These are phyloP conservation scores for Tachystola acroxantha DNA, from an alignment of 2,888 invertebrate species.

Conservation along the genomic window DNA sequence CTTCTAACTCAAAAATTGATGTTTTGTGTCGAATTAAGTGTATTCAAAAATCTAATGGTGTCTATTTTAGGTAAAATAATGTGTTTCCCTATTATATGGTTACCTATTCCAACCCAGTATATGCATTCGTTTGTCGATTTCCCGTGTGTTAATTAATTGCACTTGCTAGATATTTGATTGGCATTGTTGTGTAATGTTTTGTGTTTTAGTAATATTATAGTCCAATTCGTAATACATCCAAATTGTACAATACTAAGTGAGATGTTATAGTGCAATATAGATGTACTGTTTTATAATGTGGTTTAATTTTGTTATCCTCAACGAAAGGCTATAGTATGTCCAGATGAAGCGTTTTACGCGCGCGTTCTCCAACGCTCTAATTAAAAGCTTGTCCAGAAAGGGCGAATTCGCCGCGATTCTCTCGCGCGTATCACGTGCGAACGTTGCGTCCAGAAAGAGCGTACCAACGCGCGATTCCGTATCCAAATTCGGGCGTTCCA, in stretches of 20 bases:
- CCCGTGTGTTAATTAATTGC: conserved; percentile 29
- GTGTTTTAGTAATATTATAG: conserved; percentile 30
- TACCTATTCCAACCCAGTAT: background rate
- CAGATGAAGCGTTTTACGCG: too few species aligned
- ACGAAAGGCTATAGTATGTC: too few species aligned
- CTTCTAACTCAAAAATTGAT: conserved; percentile 11
- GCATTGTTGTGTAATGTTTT: conserved; percentile 39
- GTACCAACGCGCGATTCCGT: background rate
- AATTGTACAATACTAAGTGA: conserved; percentile 71
- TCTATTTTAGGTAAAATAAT: conserved; percentile 8
- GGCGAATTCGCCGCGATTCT: background rate
- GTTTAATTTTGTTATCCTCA: conserved; percentile 31
- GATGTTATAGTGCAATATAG: conserved; percentile 78
- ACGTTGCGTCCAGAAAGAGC: background rate
- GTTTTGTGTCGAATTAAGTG: background rate
- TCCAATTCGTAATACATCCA: conserved; percentile 43
- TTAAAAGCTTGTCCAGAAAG: too few species aligned
- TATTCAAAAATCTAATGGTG: background rate
- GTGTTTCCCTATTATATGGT: conserved; percentile 1
- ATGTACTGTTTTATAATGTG: conserved; percentile 63
- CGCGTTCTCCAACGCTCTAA: background rate
- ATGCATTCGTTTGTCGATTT: conserved; percentile 10
- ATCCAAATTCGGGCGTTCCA: background rate
- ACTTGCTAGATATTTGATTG: conserved; percentile 45
- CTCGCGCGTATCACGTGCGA: background rate